phyloP scores from a whole-genome alignment of 2,888 invertebrate species.

The Conchocele bisecta region DNA sequence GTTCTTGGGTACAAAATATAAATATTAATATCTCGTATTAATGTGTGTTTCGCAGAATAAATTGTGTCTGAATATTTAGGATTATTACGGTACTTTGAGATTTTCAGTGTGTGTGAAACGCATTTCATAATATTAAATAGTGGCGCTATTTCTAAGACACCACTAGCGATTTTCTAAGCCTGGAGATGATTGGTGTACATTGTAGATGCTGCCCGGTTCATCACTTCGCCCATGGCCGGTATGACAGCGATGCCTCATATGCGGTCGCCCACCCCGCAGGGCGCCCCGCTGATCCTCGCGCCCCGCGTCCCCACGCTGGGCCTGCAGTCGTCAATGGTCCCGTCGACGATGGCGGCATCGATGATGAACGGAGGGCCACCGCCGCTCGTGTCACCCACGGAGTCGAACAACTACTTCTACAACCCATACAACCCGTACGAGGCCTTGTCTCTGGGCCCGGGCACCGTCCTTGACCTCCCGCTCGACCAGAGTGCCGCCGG shows the following conservation, averaged over 20 bases:
- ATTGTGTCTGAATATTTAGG: too few species aligned
- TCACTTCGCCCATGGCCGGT: conserved; percentile 62
- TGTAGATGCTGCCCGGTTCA: conserved; percentile 70
- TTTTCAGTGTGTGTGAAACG: too few species aligned
- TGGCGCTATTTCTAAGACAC: too few species aligned
- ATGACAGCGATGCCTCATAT: conserved; percentile 66
- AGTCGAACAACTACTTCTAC: conserved; percentile 86
- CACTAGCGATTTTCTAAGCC: too few species aligned
- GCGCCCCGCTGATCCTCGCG: conserved; percentile 96
- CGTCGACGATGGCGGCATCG: conserved; percentile 57
- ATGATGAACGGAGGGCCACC: conserved; percentile 83
- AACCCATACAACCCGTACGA: conserved; percentile 75
- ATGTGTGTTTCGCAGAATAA: too few species aligned
- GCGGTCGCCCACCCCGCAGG: conserved; percentile 89
- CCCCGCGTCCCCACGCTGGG: conserved; percentile 83
- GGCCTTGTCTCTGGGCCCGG: conserved; percentile 59
- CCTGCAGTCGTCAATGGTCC: conserved; percentile 50
- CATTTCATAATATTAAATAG: too few species aligned
- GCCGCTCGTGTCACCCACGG: conserved; percentile 86
- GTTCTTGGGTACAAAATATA: too few species aligned
- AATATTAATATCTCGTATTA: too few species aligned
- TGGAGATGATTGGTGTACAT: conserved; percentile 1
- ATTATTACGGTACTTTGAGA: too few species aligned
- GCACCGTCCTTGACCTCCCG: conserved; percentile 75
- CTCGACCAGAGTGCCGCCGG: conserved; percentile 74